Conservation (phyloP, 2,797 vertebrate species). For the Podarcis lilfordi region DNA sequence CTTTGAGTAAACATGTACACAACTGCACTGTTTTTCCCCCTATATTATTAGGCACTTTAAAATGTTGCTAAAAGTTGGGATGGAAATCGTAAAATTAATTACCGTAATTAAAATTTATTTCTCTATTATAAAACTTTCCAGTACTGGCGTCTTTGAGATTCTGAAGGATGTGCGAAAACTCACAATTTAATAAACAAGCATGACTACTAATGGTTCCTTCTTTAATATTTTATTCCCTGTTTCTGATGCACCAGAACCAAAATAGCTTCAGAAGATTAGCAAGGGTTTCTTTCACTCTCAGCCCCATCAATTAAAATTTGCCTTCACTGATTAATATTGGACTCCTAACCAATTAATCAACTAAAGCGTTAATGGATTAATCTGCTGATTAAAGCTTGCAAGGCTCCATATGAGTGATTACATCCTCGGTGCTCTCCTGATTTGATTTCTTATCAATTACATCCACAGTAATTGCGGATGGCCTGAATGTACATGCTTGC, state of each 20-base stretch:
- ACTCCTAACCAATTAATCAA: slow-evolving; percentile 16
- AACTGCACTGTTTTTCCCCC: accelerated
- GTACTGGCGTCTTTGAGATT: neutral
- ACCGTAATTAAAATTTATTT: neutral
- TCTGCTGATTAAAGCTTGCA: slow-evolving; percentile 8
- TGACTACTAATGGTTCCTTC: neutral
- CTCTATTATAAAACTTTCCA: neutral
- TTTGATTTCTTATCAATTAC: neutral
- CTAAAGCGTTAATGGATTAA: slow-evolving; percentile 18
- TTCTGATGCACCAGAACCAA: neutral
- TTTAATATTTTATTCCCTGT: neutral
- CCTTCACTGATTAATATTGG: slow-evolving; percentile 13
- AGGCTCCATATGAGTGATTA: neutral
- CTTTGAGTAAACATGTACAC: neutral
- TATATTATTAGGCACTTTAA: neutral
- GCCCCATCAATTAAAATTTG: neutral
- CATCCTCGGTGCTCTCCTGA: neutral
- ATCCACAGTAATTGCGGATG: neutral
- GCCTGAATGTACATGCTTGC: neutral
- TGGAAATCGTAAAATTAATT: neutral
- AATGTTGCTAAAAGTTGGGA: neutral
- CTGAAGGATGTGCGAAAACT: neutral
- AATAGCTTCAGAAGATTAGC: neutral
- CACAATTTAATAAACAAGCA: neutral
- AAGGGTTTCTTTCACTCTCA: neutral